phyloP scores from a whole-genome alignment of 2,888 invertebrate genomes.

The Sisyra nigra region DNA sequence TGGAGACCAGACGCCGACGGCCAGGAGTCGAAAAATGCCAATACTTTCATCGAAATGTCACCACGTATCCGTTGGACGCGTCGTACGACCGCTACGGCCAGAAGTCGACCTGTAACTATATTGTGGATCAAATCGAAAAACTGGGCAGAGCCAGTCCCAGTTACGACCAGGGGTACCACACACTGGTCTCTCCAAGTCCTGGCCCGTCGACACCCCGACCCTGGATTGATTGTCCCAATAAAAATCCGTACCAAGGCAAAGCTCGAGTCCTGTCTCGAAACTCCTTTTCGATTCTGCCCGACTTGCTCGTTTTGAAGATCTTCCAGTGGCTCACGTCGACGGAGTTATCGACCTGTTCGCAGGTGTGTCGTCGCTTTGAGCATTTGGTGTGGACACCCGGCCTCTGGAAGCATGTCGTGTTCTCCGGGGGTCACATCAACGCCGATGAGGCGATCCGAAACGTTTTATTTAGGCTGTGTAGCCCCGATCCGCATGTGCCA shows the following conservation, averaged over 20 bases:
- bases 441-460: constrained; percentile 49
- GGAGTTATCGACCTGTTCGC: constrained; percentile 55
- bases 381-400: constrained; percentile 60
- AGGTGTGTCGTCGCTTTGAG: constrained; percentile 62
- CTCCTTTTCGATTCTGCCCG: constrained; percentile 43
- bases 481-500: constrained; percentile 46
- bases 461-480: constrained; percentile 45
- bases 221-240: constrained; percentile 23
- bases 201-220: constrained; percentile 25
- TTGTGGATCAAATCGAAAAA: constrained; percentile 27
- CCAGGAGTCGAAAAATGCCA: background rate
- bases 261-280: constrained; percentile 20
- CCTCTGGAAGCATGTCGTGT: constrained; percentile 51
- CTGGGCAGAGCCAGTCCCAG: constrained; percentile 42
- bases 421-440: constrained; percentile 40
- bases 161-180: constrained; percentile 69
- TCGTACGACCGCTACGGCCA: background rate
- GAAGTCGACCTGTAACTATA: constrained; percentile 17
- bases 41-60: constrained; percentile 9
- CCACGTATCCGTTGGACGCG: constrained; percentile 11
- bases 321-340: constrained; percentile 54
- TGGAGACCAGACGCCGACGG: constrained; percentile 1
- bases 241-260: constrained; percentile 21
- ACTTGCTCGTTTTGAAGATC: constrained; percentile 50
- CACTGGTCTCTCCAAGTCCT: constrained; percentile 45